Base-by-base conservation (phyloP, 2,113 vertebrate species). In the Urocitellus parryii region DNA sequence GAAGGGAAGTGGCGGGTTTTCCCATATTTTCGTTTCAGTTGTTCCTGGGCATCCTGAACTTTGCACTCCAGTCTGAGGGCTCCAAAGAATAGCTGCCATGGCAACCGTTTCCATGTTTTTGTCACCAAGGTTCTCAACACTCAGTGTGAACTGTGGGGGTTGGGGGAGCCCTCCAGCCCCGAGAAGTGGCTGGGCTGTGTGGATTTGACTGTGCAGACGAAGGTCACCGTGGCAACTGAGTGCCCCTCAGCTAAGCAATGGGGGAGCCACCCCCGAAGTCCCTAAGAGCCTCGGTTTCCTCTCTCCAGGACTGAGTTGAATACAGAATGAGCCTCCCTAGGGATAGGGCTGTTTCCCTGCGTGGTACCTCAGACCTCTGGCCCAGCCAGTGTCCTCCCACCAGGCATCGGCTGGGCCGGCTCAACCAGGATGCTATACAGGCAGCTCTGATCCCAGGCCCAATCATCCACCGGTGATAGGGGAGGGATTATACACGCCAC, bases 51-150 rank as follows among this genome's bases (percentile, higher is more conserved):
- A 98, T 97, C 97, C 97, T 98, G 98, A 99, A 98, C 98, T 98
- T 80, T 98, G 98, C 97, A 97, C 97, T 96, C 88, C 80, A 80
- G 90, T 96, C 94, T 93, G 87, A 97, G 77, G 89, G 92, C 94
- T 90, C 97, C 93, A 96, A 97, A 96, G 96, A 97, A 97, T 94
- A 86, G 97, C 95, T 98, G 97, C 98, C 98, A 98, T 98, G 97
- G 98, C 97, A 98, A 99, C 98, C 56, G 98, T 99, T 99, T 98
- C 98, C 98, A 99, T 98, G 98, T 98, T 97, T 97, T 97, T 85
- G 91, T 97, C 97, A 97, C 96, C 90, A 97, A 97, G 97, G 98
- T 98, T 99, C 98, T 97, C 92, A 96, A 95, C 95, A 96, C 97
- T 97, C 97, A 84, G 88, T 93, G 95, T 98, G 98, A 97, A 98